Conservation (phyloP, 2,797 vertebrate genomes). For the Oreortyx pictus region DNA sequence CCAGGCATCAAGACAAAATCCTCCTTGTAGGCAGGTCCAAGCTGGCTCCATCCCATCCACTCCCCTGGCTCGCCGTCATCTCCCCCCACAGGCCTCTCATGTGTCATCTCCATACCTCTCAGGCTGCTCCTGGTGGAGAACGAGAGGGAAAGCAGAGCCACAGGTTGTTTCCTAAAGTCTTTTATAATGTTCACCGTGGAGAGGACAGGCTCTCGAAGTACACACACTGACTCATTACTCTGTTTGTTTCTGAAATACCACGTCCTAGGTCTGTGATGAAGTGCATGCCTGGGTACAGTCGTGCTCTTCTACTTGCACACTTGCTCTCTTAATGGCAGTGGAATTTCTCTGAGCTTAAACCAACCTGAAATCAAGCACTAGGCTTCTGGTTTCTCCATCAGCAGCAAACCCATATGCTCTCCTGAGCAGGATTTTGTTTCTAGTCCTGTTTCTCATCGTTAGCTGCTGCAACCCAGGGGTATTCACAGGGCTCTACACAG, state of each 20-base stretch:
- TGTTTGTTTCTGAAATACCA: neutral
- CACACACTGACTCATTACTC: neutral
- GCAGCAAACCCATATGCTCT: neutral
- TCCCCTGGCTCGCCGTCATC: neutral
- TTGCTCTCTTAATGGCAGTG: neutral
- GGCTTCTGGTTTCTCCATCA: slow-evolving; percentile 32
- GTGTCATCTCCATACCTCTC: neutral
- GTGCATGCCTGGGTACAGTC: neutral
- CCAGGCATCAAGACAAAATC: neutral
- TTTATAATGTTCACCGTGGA: neutral
- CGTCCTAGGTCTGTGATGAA: rapidly evolving
- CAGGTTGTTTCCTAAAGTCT: neutral
- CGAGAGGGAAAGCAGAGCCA: neutral
- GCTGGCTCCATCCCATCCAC: neutral
- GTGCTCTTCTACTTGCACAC: neutral
- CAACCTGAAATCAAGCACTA: neutral
- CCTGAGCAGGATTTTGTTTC: slow-evolving; percentile 32
- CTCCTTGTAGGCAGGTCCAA: neutral
- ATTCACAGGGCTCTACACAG: neutral
- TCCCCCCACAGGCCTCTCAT: neutral
- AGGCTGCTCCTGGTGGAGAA: neutral
- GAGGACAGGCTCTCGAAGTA: neutral
- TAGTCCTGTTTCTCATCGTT: neutral
- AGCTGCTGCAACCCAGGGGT: neutral
- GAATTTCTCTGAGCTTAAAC: neutral